These are phyloP conservation scores for Dicrostonyx torquatus DNA, from an alignment of 2,797 vertebrate species.

Conservation along the genomic window DNA sequence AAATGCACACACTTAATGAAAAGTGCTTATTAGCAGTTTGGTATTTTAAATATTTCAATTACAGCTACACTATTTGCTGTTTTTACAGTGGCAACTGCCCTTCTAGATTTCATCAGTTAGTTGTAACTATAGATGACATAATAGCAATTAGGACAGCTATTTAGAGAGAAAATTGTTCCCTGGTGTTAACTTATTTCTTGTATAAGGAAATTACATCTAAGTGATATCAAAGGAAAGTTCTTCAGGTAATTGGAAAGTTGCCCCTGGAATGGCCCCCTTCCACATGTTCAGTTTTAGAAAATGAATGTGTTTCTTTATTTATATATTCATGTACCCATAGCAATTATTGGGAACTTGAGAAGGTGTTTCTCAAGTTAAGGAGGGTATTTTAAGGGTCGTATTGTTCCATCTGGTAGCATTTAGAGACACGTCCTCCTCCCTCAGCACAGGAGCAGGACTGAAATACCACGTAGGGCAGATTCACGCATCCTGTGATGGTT, in stretches of 20 bases:
- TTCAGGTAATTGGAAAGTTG: slow-evolving; percentile 29
- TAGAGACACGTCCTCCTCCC: background rate
- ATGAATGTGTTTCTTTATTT: slow-evolving; percentile 24
- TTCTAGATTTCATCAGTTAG: background rate
- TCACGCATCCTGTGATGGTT: background rate
- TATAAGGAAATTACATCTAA: slow-evolving; percentile 43
- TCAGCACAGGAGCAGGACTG: background rate
- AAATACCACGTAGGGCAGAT: background rate
- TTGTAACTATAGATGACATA: background rate
- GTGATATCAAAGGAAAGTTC: slow-evolving; percentile 23
- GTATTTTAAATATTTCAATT: slow-evolving; percentile 12
- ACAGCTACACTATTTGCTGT: background rate
- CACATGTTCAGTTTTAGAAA: background rate
- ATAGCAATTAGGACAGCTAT: background rate
- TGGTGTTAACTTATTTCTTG: slow-evolving; percentile 41
- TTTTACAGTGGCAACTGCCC: background rate
- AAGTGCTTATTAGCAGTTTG: slow-evolving; percentile 24
- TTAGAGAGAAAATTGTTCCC: slow-evolving; percentile 21
- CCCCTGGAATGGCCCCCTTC: background rate
- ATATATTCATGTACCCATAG: background rate
- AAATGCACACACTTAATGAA: background rate
- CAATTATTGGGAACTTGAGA: background rate
- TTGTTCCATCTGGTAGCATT: background rate
- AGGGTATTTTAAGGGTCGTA: background rate
- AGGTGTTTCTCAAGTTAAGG: background rate